Conservation (phyloP, 2,797 vertebrate genomes). For the Darevskia mixta region DNA sequence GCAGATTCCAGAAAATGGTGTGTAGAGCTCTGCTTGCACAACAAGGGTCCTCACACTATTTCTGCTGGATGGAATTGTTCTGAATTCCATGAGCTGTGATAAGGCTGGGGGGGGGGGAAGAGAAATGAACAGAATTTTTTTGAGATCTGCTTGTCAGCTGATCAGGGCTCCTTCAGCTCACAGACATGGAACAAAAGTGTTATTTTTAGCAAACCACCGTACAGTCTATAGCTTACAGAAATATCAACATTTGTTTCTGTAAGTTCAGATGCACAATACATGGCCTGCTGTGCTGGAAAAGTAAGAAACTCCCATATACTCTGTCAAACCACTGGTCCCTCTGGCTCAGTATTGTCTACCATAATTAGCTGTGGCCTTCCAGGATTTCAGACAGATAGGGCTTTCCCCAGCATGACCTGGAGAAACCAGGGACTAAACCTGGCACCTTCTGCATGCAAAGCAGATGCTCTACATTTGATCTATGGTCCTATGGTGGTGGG, state of each 20-base stretch:
- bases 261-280: not conserved
- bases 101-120: accelerated
- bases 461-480: no score
- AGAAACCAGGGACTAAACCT: no score
- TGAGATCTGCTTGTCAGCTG: not conserved
- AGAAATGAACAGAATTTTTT: not conserved
- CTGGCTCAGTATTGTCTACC: no score
- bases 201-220: not conserved
- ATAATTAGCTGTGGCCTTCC: no score
- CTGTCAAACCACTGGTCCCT: no score
- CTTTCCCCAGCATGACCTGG: no score
- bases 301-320: no score
- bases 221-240: not conserved
- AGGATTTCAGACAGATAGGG: no score
- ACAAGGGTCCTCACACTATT: not conserved
- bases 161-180: not conserved
- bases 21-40: not conserved
- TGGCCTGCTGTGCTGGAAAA: not conserved
- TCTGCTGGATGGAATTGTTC: not conserved
- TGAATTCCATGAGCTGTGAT: not conserved
- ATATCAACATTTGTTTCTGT: not conserved
- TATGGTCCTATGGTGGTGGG: no score
- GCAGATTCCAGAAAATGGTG: not conserved
- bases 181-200: not conserved
- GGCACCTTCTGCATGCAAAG: no score